Evolutionary conservation across 2,888 invertebrate species (phyloP).

Genomic region (Torymus auratus): DNA sequence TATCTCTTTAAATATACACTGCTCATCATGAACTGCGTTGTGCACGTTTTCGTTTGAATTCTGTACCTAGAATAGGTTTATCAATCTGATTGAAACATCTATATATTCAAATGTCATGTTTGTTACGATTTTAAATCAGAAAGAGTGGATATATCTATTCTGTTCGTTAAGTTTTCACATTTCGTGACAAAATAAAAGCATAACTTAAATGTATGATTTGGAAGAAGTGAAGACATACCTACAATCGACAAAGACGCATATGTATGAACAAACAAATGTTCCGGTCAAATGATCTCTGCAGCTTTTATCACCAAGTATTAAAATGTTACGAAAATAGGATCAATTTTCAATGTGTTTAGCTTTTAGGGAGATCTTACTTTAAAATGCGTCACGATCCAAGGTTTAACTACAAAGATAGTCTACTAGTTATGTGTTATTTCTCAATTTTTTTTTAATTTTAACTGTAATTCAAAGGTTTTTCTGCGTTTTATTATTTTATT

Average conservation of each 20-base stretch:
- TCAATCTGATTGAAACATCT: neutral
- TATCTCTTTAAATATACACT: conserved; percentile 65
- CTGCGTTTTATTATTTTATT: conserved; percentile 64
- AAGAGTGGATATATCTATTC: conserved; percentile 23
- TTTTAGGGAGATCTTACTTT: conserved; percentile 33
- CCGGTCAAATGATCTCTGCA: conserved; percentile 48
- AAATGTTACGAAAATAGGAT: conserved; percentile 36
- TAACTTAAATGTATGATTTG: conserved; percentile 7
- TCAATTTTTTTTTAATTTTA: conserved; percentile 55
- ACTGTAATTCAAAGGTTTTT: conserved; percentile 61
- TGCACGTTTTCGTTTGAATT: conserved; percentile 58
- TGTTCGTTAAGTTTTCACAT: conserved; percentile 40
- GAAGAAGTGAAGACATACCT: neutral
- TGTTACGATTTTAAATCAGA: too few species aligned
- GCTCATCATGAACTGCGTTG: conserved; percentile 71
- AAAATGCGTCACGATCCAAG: conserved; percentile 8
- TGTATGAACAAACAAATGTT: conserved; percentile 16
- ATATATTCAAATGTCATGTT: too few species aligned
- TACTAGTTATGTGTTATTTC: conserved; percentile 58
- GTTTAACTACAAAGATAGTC: conserved; percentile 46
- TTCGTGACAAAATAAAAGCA: conserved; percentile 29
- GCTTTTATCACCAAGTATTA: conserved; percentile 54
- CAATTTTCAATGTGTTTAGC: conserved; percentile 43
- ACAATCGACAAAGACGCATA: conserved; percentile 5
- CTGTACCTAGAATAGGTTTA: conserved; percentile 22